Conservation (phyloP, 2,888 invertebrate genomes). For the Rotaria magnacalcarata region DNA sequence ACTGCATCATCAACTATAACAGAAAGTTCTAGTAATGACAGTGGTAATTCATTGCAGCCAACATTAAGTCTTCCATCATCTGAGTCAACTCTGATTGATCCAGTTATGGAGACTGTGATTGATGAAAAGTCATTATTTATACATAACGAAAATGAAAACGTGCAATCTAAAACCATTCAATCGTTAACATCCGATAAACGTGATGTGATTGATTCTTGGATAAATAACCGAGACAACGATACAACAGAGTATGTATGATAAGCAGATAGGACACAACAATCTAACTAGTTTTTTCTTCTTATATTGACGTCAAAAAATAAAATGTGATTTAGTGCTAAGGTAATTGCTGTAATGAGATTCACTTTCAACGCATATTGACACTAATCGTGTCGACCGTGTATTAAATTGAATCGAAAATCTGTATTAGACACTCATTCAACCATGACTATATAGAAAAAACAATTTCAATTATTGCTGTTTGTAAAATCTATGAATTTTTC, state of each 20-base stretch:
- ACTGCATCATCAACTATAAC: background rate
- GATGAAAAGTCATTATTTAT: background rate
- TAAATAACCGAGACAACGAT: background rate
- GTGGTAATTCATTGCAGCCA: background rate
- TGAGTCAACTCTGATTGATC: background rate
- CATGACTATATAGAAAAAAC: no score
- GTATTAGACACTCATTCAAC: no score
- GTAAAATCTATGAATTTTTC: no score
- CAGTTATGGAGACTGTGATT: background rate
- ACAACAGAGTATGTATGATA: background rate
- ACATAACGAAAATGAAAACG: background rate
- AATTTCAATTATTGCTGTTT: no score
- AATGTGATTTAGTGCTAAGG: no score
- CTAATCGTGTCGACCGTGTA: no score
- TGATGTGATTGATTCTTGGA: slow-evolving; percentile 19
- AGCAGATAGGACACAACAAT: no score
- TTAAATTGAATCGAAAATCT: no score
- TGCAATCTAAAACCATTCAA: background rate
- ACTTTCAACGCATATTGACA: no score
- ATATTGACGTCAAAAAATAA: no score
- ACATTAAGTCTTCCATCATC: background rate
- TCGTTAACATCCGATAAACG: background rate
- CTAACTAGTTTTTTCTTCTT: no score
- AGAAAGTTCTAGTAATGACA: slow-evolving; percentile 19
- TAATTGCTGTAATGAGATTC: no score